A percentile compares a stretch with the other conserved stretches of the same genome.
These are phyloP conservation scores for fruit fly (Drosophila melanogaster) DNA, from an alignment of 1,140 invertebrate species.

Conservation along the genomic window Release_6_plus_ISO1_MT NT_033779.5:19175001-19175500, in stretches of 20 bases:
- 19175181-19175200: constrained; percentile 60
- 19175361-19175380: constrained; percentile 38
- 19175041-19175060: constrained; percentile 40
- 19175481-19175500: constrained; percentile 76
- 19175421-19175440: constrained; percentile 83
- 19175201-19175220: constrained; percentile 43
- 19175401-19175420: constrained; percentile 84
- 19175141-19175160: constrained; percentile 75
- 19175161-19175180: constrained; percentile 70
- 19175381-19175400: constrained; percentile 59
- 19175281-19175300: constrained; percentile 70
- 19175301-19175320: constrained; percentile 50
- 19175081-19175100: constrained; percentile 57
- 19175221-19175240: constrained; percentile 29
- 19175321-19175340: constrained; percentile 34
- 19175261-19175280: constrained; percentile 53
- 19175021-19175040: constrained; percentile 20
- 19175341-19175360: constrained; percentile 9
- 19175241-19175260: constrained; percentile 48
- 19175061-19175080: constrained; percentile 58
- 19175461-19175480: constrained; percentile 63
- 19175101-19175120: constrained; percentile 43
- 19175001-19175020: constrained; percentile 37
- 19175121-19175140: constrained; percentile 23
- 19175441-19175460: constrained; percentile 48